Evolutionary conservation across 2,113 vertebrate species (phyloP), one percentile per base, ranked within the genome.

Genomic region (Corythoichthys intestinalis): DNA sequence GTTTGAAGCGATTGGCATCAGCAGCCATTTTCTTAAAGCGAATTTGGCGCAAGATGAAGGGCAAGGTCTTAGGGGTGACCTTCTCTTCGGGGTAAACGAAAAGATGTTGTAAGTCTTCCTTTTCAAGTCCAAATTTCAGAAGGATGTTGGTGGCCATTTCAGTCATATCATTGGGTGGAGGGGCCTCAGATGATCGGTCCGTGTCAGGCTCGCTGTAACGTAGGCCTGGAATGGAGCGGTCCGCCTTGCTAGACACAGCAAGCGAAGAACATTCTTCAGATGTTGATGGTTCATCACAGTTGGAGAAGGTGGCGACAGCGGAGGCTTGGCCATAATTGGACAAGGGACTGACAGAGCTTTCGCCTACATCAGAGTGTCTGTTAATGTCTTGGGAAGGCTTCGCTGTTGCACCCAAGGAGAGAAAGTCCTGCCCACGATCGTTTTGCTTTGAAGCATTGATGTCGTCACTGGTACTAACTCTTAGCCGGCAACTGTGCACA

Each of bases 141-240:
- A 99, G 88, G 73, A 99, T 96, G 61, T 93, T 94, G 47, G 93
- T 91, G n/a, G 96, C 96, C 6, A 93, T 94, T 73, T 98, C 95
- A 0, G 93, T 93, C 0, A 93, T 97, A 74, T 96, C 96, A 14
- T 92, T 94, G 50, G 80, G 89, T 53, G 3, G 67, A 76, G 14
- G 5, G 79, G 86, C 87, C 8, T 88, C 60, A 39, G 20, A 28
- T 28, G 9, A 5, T 56, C 52, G 65, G 13, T 49, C 47, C 50
- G 28, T 41, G 13, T 17, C 47, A 6, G 12, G 37, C 6, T 58
- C 71, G 10, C 65, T 66, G 64, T 60, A 74, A 62, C 81, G 75
- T 61, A 87, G 85, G 7, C 83, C 83, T 35, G 78, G 85, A 83
- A 83, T 74, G 1, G 74, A 73, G 6, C 44, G 50, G 15, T 69